Base-by-base conservation (phyloP, 2,888 invertebrate genomes). In the Rotaria sp. region DNA sequence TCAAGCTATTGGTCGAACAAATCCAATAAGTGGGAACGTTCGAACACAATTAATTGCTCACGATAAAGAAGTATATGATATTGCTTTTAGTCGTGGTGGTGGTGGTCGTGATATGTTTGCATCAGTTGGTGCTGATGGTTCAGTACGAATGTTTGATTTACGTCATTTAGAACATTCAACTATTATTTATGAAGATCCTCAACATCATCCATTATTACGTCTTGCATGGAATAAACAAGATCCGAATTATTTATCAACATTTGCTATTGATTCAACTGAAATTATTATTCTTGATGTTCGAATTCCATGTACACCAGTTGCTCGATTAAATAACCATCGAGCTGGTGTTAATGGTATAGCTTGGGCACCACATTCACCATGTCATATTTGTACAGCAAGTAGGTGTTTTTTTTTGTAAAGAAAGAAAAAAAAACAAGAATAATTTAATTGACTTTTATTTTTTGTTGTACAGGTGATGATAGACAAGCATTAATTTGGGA, bases 401-500 rank as follows among this genome's bases (percentile, higher is more conserved):
- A 21, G 2, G 67, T 67, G n/a, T 10, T 24, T 57, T 11, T 48
- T 57, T 24, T 57, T 11, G 26, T n/a, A n/a, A 57, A n/a, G 7
- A 8, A 41, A 41, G 3, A 41, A 41, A 5, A 41, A 5, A 5
- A 41, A 41, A 5, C 41, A 41, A 41, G 8, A 41, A 41, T 5
- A 41, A 41, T 5, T 41, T 41, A 41, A 41, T 41, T 41, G 8
- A 5, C 5, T 57, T 57, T 24, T 55, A 1, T 55, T 11, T 26
- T 26, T 55, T 99, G 98, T 92, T 98, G 98, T 45, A 98, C 97
- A 87, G 93, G 96, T 87, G 98, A 99, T 92, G 98, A 99, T 93
- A 96, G 96, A 92, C 98, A 99, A 92, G 99, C 99, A n/a, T 93
- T 99, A 87, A 99, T 99, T 90, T 99, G 99, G 99, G 99, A 99